Conservation (phyloP, 1,140 invertebrate genomes). For the Drosophila willistoni region DNA sequence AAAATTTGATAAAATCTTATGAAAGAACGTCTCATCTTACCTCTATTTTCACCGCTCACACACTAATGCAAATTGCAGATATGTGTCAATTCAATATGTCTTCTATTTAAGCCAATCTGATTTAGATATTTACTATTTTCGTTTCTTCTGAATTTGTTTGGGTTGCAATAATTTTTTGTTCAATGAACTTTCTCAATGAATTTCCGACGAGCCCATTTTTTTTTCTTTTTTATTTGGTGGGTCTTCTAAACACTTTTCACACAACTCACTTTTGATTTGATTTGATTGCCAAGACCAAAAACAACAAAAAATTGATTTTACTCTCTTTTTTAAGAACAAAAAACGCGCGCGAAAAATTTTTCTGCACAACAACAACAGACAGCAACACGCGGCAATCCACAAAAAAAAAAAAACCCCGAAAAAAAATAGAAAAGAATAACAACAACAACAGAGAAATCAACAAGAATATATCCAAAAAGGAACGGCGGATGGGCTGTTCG, state of each 20-base stretch:
- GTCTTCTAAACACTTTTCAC: conserved; percentile 1
- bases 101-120: too few species aligned
- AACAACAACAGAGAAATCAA: conserved; percentile 2
- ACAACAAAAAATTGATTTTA: conserved; percentile 1
- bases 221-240: not conserved
- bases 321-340: conserved; percentile 1
- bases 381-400: conserved; percentile 13
- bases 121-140: not conserved
- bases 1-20: too few species aligned
- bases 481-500: not conserved
- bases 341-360: not conserved
- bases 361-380: not conserved
- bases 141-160: conserved; percentile 24
- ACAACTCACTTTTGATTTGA: conserved; percentile 10
- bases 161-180: conserved; percentile 3
- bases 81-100: conserved; percentile 4
- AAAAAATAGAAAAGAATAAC: conserved; percentile 21
- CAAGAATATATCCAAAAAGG: conserved; percentile 8
- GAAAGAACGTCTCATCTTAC: not conserved
- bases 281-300: conserved; percentile 8
- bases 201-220: conserved; percentile 3
- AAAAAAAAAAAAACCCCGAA: conserved; percentile 32
- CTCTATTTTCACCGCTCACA: not conserved
- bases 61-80: not conserved
- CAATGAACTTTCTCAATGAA: conserved; percentile 3